Conservation (phyloP, 2,888 invertebrate species). For the Lordiphosa fenestrarum region DNA sequence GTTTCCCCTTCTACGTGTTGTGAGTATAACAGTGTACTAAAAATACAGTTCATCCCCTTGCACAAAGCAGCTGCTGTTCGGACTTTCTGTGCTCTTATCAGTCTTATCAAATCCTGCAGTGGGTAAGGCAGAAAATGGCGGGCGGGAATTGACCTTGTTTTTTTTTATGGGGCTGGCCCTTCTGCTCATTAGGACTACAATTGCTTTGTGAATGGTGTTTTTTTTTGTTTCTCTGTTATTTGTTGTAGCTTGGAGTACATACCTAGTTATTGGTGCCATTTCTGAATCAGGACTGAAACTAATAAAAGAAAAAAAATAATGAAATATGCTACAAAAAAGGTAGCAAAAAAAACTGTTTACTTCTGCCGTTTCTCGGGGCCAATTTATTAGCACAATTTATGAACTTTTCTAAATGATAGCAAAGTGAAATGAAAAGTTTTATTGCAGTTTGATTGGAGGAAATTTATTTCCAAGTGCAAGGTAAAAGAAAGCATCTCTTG, state of each 20-base stretch:
- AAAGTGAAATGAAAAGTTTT: constrained; percentile 8
- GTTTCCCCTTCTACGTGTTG: not conserved
- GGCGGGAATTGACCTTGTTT: constrained; percentile 52
- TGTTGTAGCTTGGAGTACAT: not conserved
- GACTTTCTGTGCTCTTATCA: constrained; percentile 46
- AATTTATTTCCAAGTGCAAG: not conserved
- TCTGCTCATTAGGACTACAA: constrained; percentile 61
- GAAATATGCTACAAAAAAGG: no score
- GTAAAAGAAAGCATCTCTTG: not conserved
- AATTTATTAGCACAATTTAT: constrained; percentile 2
- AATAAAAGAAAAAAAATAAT: no score
- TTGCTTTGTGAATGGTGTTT: constrained; percentile 29
- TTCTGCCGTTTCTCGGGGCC: no score
- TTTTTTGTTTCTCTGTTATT: not conserved
- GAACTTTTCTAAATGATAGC: not conserved
- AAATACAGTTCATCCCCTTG: constrained; percentile 16
- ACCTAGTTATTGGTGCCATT: no score
- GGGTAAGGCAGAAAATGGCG: constrained; percentile 1
- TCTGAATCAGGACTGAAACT: no score
- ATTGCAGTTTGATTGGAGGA: constrained; percentile 2
- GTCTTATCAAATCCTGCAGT: constrained; percentile 34
- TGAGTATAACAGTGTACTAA: constrained; percentile 54
- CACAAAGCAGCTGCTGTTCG: constrained; percentile 26
- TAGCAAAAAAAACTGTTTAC: no score
- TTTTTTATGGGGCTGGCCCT: constrained; percentile 29